Base-by-base conservation (phyloP, 92 coral and sea anemone genomes). In the Zoanthus gigantus region DNA sequence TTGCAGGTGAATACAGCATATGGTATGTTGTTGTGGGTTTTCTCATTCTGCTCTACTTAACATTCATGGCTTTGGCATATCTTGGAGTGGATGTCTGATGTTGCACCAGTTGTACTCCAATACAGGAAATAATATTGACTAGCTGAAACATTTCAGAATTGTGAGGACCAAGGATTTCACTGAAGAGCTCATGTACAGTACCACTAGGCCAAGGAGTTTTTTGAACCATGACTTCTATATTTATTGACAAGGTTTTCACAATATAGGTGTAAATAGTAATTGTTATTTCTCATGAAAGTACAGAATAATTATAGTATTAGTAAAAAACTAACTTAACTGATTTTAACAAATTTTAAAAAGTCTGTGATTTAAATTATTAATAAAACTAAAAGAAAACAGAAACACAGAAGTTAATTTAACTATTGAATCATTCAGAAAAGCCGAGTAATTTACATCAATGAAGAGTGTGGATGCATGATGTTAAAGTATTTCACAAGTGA, bases 21-120 rank as follows among this genome's bases (percentile, higher is more conserved):
- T 97, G 99, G 99, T 97, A 98, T 95, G 71, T 97, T 60, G 85
- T 94, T 61, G 95, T 93, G 58, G 99, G 99, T 17, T 97, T 93
- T 61, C 71, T 97, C n/a, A 67, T 92, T 10, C 90, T 97, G 50
- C 90, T 97, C 9, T 97, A 97, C 82, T 53, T 92, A 54, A 84
- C 92, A 1, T 90, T 97, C 45, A 66, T 95, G 92, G 88, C 88
- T 1, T 90, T 97, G 11, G 90, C 98, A 7, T 95, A 89, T 84
- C 89, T 96, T 28, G 99, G 96, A 71, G 85, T 96, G 47, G 98
- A 96, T 69, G 82, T 96, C 45, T 96, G 86, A 74, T 72, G 71
- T 58, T 63, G 69, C 29, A 63, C 31, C 16, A 60, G 9, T 28
- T 6, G 30, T 2, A 32, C 6, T 29, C 56, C 34, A 31, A 17